phyloP scores from a whole-genome alignment of 2,797 vertebrate species.

The Apogon hyalosoma region DNA sequence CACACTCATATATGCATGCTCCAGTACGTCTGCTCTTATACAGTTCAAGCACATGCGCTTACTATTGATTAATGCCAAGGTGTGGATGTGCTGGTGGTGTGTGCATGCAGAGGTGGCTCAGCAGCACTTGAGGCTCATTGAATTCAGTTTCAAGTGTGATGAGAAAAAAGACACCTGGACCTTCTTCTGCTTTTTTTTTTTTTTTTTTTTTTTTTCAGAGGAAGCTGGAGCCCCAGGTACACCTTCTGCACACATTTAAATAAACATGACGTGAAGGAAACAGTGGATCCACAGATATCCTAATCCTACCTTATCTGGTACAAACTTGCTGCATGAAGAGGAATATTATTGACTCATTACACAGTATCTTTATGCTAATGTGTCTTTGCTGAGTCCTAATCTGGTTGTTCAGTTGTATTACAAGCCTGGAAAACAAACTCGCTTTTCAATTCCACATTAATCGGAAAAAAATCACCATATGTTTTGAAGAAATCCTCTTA shows the following conservation, averaged over 20 bases:
- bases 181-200: slow-evolving; percentile 26
- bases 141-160: slow-evolving; percentile 62
- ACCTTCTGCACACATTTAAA: slow-evolving; percentile 8
- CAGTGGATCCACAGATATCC: slow-evolving; percentile 10
- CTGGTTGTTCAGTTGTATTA: not conserved
- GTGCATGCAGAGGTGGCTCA: slow-evolving; percentile 30
- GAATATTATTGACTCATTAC: slow-evolving; percentile 50
- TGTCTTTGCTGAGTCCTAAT: not conserved
- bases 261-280: slow-evolving; percentile 1
- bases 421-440: not conserved
- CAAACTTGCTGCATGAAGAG: slow-evolving; percentile 21
- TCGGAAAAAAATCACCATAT: not conserved
- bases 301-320: not conserved
- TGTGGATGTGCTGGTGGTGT: slow-evolving; percentile 21
- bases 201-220: slow-evolving; percentile 23
- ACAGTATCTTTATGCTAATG: slow-evolving; percentile 8
- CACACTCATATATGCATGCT: not conserved
- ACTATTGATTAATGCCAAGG: slow-evolving; percentile 21
- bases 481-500: not conserved
- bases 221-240: slow-evolving; percentile 4
- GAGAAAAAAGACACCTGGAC: slow-evolving; percentile 43
- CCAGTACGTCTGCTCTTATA: not conserved
- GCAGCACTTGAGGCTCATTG: slow-evolving; percentile 46
- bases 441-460: not conserved
- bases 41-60: slow-evolving; percentile 1